Evolutionary conservation across 2,888 invertebrate species (phyloP).

Genomic region (Rhagophthalmus giganteus): DNA sequence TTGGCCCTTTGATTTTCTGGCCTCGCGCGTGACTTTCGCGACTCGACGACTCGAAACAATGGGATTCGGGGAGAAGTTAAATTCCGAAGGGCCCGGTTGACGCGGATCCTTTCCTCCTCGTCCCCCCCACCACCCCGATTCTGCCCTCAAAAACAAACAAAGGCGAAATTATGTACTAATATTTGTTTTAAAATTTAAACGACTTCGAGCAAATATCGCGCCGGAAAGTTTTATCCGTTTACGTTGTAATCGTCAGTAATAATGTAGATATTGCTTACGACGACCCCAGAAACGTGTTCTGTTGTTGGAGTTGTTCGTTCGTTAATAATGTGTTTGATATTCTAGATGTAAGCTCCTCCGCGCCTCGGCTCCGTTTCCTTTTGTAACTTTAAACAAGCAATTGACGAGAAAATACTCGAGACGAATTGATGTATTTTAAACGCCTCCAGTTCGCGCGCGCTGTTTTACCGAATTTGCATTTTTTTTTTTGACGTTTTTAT

Average conservation of each 20-base stretch:
- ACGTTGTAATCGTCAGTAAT: background rate
- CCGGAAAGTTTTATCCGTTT: slow-evolving; percentile 1
- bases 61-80: no score
- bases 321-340: background rate
- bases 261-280: background rate
- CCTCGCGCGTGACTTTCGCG: slow-evolving; percentile 8
- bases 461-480: background rate
- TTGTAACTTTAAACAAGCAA: background rate
- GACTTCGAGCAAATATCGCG: background rate
- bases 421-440: background rate
- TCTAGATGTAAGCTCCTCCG: slow-evolving; percentile 1
- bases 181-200: background rate
- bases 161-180: background rate
- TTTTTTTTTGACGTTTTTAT: background rate
- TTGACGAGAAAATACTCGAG: background rate
- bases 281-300: background rate
- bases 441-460: background rate
- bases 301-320: background rate
- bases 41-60: no score
- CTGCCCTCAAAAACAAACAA: background rate
- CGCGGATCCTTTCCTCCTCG: no score
- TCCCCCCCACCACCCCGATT: no score
- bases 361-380: background rate
- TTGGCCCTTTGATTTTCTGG: slow-evolving; percentile 10
- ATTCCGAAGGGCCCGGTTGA: no score